phyloP scores from a whole-genome alignment of 2,113 vertebrate genomes.

The Perca schrenkii region DNA sequence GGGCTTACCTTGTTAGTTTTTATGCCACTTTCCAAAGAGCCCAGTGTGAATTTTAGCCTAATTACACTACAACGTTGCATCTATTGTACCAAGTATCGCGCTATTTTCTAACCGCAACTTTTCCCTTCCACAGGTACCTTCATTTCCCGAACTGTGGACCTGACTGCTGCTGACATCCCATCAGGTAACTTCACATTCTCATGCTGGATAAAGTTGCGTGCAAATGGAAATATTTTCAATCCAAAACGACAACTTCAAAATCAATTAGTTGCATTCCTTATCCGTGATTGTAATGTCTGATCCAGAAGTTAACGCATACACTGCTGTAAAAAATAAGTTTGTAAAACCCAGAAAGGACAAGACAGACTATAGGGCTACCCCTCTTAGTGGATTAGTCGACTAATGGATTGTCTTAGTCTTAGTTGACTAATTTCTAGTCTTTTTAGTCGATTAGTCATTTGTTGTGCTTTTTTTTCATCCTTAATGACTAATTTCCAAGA shows the following conservation, averaged over 20 bases:
- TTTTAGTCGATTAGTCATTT: no score
- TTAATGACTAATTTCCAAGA: no score
- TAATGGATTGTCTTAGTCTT: no score
- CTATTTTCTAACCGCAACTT: background rate
- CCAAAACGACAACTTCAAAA: background rate
- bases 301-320: background rate
- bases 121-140: constrained; percentile 51
- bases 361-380: no score
- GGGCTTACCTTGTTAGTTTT: background rate
- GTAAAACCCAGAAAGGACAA: no score
- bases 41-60: background rate
- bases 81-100: background rate
- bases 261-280: background rate
- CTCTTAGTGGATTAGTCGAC: no score
- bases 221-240: background rate
- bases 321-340: background rate
- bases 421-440: no score
- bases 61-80: background rate
- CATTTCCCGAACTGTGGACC: constrained; percentile 51
- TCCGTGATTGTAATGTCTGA: background rate
- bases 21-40: background rate
- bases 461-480: no score
- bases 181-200: constrained; percentile 56
- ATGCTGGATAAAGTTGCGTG: background rate
- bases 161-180: constrained; percentile 34